Percentiles rank a stretch among this genome's conserved stretches.
These are phyloP conservation scores for Drosophila kikkawai DNA, from an alignment of 1,140 invertebrate species.

Conservation along the genomic window DNA sequence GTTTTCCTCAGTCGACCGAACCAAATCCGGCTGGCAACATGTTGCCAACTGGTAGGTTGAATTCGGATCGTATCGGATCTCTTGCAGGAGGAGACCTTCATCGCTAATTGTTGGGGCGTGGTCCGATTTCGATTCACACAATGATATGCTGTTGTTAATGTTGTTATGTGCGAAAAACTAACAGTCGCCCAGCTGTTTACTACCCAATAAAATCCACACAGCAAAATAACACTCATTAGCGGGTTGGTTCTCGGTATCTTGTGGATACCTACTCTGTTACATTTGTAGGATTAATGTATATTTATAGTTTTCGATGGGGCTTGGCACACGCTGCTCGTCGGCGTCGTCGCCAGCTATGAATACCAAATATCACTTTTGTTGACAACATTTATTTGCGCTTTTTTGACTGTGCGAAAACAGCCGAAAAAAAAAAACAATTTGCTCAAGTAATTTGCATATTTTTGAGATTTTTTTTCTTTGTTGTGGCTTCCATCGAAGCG, in stretches of 20 bases:
- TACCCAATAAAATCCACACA: slow-evolving; percentile 40
- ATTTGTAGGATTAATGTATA: slow-evolving; percentile 13
- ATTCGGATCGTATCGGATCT: slow-evolving; percentile 18
- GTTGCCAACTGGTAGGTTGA: slow-evolving; percentile 34
- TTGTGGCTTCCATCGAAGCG: slow-evolving; percentile 6
- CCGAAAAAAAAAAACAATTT: slow-evolving; percentile 18
- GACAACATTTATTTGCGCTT: slow-evolving; percentile 38
- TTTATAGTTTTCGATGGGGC: slow-evolving; percentile 9
- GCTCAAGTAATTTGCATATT: slow-evolving; percentile 46
- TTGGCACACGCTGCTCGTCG: slow-evolving; percentile 26
- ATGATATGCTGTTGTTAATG: slow-evolving; percentile 25
- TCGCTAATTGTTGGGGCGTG: slow-evolving; percentile 66
- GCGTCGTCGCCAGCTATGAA: slow-evolving; percentile 26
- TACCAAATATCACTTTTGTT: slow-evolving; percentile 47
- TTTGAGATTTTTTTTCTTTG: slow-evolving; percentile 29
- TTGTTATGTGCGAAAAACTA: slow-evolving; percentile 71
- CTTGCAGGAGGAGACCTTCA: slow-evolving; percentile 10
- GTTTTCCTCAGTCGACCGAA: slow-evolving; percentile 18
- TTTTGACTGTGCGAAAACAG: slow-evolving; percentile 14
- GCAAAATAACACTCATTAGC: slow-evolving; percentile 48
- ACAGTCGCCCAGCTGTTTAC: slow-evolving; percentile 54
- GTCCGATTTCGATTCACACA: slow-evolving; percentile 4
- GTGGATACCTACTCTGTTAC: slow-evolving; percentile 16
- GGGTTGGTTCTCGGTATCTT: slow-evolving; percentile 4
- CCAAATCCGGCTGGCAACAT: slow-evolving; percentile 47